Percentiles rank a stretch among this genome's conserved stretches.
phyloP scores from a whole-genome alignment of 2,888 invertebrate species.

The Embidobia sp. region DNA sequence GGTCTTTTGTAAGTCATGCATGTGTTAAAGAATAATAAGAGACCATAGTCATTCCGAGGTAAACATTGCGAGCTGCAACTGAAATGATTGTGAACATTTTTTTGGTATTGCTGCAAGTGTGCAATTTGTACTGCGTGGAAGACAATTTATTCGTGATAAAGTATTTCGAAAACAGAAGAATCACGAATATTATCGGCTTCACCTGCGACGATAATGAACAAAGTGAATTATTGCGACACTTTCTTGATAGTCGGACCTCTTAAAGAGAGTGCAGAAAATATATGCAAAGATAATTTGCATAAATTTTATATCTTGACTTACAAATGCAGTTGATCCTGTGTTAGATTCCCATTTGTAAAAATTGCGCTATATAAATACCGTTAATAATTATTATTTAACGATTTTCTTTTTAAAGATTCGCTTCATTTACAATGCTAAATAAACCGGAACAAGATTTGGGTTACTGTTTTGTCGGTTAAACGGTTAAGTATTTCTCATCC shows the following conservation, averaged over 20 bases:
- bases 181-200: constrained; percentile 32
- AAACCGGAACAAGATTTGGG: too few relatives aligned
- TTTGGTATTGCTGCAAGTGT: constrained; percentile 3
- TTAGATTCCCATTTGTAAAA: too few relatives aligned
- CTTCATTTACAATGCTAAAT: too few relatives aligned
- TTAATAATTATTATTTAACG: too few relatives aligned
- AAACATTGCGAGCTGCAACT: neutral
- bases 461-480: too few relatives aligned
- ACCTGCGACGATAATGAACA: constrained; percentile 32
- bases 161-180: constrained; percentile 25
- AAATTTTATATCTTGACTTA: neutral
- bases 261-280: neutral
- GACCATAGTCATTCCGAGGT: neutral
- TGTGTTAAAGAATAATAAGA: neutral
- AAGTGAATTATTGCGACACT: constrained; percentile 27
- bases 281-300: neutral
- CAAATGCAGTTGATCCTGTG: neutral
- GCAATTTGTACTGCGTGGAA: constrained; percentile 7
- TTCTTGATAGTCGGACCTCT: neutral
- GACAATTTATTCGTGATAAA: constrained; percentile 31
- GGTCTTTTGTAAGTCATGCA: constrained; percentile 18
- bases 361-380: too few relatives aligned
- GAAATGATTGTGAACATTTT: constrained; percentile 18
- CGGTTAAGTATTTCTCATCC: too few relatives aligned
- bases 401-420: too few relatives aligned